phyloP scores from a whole-genome alignment of 2,797 vertebrate species.

The Helicolenus hilgendorfi region DNA sequence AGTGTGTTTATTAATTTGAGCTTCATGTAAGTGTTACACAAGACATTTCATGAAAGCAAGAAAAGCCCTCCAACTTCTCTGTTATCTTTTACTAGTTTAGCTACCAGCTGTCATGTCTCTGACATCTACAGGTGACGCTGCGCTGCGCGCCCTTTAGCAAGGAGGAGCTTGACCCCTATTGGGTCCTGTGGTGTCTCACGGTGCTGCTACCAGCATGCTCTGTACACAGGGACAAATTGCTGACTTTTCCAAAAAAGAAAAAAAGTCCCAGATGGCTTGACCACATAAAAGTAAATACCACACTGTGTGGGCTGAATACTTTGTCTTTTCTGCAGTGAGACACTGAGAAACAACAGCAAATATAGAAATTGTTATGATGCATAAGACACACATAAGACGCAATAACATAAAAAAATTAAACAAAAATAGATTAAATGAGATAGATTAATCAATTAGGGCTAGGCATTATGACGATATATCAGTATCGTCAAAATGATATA shows the following conservation, averaged over 20 bases:
- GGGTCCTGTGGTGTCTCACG: slow-evolving; percentile 2
- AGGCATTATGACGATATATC: too few species aligned
- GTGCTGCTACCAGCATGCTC: background rate
- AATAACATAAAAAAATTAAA: background rate
- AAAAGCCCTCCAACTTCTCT: background rate
- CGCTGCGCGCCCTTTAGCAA: slow-evolving; percentile 20
- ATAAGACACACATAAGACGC: background rate
- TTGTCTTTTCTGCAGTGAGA: background rate
- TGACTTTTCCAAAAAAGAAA: background rate
- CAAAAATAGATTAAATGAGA: background rate
- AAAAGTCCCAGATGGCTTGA: background rate
- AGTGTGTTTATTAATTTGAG: slow-evolving; percentile 8
- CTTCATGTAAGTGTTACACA: slow-evolving; percentile 1
- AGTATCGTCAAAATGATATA: too few species aligned
- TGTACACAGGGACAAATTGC: background rate
- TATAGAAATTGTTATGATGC: background rate
- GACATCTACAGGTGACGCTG: slow-evolving; percentile 34
- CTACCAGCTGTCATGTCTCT: background rate
- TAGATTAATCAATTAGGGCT: too few species aligned
- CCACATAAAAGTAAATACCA: background rate
- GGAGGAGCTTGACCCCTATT: slow-evolving; percentile 9
- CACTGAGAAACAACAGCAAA: background rate
- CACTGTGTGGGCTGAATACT: background rate
- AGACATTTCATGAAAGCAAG: background rate
- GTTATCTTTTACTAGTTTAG: background rate